Evolutionary conservation across 2,113 vertebrate genomes (phyloP), one percentile per base, ranked within the genome.

Genomic region (Ctenodactylus gundi): DNA sequence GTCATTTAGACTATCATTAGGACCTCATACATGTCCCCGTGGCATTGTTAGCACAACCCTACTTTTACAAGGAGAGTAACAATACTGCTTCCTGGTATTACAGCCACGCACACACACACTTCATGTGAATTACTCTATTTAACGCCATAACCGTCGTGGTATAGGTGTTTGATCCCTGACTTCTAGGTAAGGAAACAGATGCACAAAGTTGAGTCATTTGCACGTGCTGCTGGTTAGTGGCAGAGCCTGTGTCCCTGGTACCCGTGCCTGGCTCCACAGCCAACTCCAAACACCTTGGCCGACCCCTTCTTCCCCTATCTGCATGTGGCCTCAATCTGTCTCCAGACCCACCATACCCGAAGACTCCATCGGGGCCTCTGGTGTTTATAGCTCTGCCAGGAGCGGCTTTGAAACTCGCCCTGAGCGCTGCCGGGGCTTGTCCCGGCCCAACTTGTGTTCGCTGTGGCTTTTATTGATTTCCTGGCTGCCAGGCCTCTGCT

Each of bases 381-480:
- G 81, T 86, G 94, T 85, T 85, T 88, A 62, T 41, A 29, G 46
- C 57, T 87, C 62, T 25, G 10, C 53, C 64, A 10, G 1, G 6
- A 7, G 3, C 1, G 31, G 18, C 92, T 93, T 92, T 92, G 94
- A 92, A 89, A 36, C 39, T 25, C 1, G 60, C 49, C 88, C 46
- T 1, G 10, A 9, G 11, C 0, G 1, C 53, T 55, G 75, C 75
- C 39, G 3, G 41, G 85, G 39, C 95, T 36, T 81, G 92, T 94
- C 8, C 57, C 76, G 36, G 60, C 78, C 76, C 25, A 20, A 89
- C 80, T 65, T 21, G 64, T 9, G 60, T 83, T 41, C 39, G 21
- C 57, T 36, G 12, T 18, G 78, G 75, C 65, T 95, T 91, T 93
- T 82, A 96, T 88, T 90, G 96, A 96, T 96, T 94, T 84, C 58